Evolutionary conservation across 2,797 vertebrate species (phyloP), one percentile per base, ranked within the genome.

Genomic region (Phrynocephalus vlangalii): DNA sequence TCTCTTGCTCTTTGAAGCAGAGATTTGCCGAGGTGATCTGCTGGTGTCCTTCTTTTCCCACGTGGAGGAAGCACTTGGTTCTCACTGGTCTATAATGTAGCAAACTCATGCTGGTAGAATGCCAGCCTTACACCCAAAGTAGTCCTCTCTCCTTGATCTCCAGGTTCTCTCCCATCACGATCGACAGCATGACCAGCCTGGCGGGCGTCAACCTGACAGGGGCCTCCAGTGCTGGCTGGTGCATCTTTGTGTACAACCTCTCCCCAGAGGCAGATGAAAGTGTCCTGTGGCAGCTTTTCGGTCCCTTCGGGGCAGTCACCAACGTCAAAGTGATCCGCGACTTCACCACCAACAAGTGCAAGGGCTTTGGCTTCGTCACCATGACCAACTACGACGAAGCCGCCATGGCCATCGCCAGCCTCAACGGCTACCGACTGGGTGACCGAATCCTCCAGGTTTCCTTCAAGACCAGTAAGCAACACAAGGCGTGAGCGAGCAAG

Each of bases 351-450:
- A 99, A 99, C 98, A 99, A 99, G 97, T 99, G 99, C 97, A 99
- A 99, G 95, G 99, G 99, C 93, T 99, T 99, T 44, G 99, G 99
- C 95, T 99, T 99, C 8, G 98, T 99, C 96, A 99, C 99, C 92
- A 99, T 99, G 99, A 99, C 98, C 97, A 99, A 99, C 98, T 99
- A 99, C 86, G 98, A 99, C 0, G 99, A 99, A 94, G 98, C 99
- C 0, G 99, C 99, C 96, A 98, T 99, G 99, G 99, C 99, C 89
- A 99, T 99, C 13, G 98, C 98, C 90, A 99, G 98, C 95, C 98
- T 99, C 91, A 99, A 99, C 0, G 98, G 98, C 92, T 99, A 99
- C 93, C 98, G 98, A 94, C 97, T 99, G 93, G 99, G 98, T 0
- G 98, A 99, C 95, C 98, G 99, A 0, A 98, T 99, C 95, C 97